phyloP scores from a whole-genome alignment of 2,888 invertebrate genomes.

The Crioceris asparagi region DNA sequence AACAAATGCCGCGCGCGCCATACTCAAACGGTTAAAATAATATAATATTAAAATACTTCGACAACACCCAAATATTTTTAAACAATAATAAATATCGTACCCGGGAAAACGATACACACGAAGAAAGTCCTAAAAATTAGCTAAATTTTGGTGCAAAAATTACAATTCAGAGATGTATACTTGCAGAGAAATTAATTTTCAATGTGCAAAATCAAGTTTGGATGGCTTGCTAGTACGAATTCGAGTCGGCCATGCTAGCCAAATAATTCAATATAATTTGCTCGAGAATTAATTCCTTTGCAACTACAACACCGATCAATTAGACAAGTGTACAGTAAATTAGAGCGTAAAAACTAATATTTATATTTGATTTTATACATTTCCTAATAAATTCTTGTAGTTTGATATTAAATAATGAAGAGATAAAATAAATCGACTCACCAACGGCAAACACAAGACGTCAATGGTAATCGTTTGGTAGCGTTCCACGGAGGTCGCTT shows the following conservation, averaged over 20 bases:
- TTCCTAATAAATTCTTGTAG: constrained; percentile 30
- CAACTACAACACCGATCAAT: constrained; percentile 20
- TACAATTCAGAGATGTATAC: constrained; percentile 11
- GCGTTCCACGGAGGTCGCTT: constrained; percentile 35
- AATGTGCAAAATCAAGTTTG: constrained; percentile 20
- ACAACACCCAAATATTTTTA: constrained; percentile 38
- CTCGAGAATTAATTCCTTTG: constrained; percentile 30
- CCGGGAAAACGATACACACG: constrained; percentile 17
- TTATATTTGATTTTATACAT: constrained; percentile 26
- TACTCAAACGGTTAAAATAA: constrained; percentile 36
- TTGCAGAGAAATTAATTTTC: constrained; percentile 33
- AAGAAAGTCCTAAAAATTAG: constrained; percentile 25
- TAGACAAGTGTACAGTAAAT: constrained; percentile 29
- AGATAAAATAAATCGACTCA: constrained; percentile 31
- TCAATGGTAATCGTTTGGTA: constrained; percentile 20
- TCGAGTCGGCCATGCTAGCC: constrained; percentile 32
- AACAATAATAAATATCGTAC: constrained; percentile 14
- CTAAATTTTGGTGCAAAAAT: constrained; percentile 25
- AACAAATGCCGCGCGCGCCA: constrained; percentile 32
- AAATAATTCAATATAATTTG: constrained; percentile 30
- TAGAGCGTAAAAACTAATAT: constrained; percentile 36
- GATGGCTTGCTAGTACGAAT: constrained; percentile 23
- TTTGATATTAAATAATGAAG: constrained; percentile 34
- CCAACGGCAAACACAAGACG: constrained; percentile 22
- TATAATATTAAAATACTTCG: constrained; percentile 36